These are phyloP conservation scores for Pygoscelis adeliae DNA, from an alignment of 2,113 vertebrate genomes.

Conservation along the genomic window DNA sequence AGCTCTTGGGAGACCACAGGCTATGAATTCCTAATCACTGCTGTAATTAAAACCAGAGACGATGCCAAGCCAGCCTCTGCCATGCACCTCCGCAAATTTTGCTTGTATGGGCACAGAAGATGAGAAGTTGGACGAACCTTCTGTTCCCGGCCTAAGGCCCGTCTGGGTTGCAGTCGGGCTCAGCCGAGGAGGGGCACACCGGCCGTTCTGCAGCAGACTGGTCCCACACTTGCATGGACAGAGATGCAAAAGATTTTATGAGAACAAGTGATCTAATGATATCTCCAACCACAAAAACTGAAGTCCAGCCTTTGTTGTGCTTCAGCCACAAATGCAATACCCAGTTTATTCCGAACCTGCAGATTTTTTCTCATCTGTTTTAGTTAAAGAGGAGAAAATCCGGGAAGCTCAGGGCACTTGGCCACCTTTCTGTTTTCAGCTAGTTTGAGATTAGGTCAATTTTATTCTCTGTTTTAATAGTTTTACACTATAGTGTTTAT, in stretches of 20 bases:
- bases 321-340: neutral
- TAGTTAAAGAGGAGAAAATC: neutral
- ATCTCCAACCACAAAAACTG: neutral
- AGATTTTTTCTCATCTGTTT: neutral
- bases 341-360: neutral
- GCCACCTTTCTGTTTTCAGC: neutral
- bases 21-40: neutral
- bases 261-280: neutral
- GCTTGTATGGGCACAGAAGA: neutral
- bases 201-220: accelerated
- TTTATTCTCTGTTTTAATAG: neutral
- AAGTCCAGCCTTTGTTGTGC: too few species aligned
- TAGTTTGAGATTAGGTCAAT: neutral
- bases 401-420: neutral
- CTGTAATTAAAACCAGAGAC: neutral
- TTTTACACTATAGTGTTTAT: neutral
- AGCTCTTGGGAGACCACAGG: neutral
- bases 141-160: neutral
- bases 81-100: neutral
- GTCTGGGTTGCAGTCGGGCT: accelerated
- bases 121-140: neutral
- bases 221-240: neutral
- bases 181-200: accelerated
- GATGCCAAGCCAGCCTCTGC: neutral
- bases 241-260: neutral